Evolutionary conservation across 2,113 vertebrate genomes (phyloP), one percentile per base, ranked within the genome.

Genomic region (mouse (Mus musculus)): DNA sequence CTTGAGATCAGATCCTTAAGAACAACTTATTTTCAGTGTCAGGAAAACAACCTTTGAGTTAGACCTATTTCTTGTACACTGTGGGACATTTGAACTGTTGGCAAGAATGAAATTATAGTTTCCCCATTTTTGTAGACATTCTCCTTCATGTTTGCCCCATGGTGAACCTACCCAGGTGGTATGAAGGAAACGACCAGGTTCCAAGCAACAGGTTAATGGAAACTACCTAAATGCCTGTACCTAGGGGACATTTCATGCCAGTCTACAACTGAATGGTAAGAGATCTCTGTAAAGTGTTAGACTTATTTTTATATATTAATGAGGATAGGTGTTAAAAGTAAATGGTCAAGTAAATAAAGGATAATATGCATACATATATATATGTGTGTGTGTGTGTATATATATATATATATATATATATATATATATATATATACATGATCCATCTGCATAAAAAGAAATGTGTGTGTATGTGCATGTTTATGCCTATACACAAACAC

Each of bases 31-130:
- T 52, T 95, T 88, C 33, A 67, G 12, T 80, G 42, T 92, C 71
- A 80, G 19, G 73, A 54, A 94, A 95, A 81, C 93, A 65, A 82
- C 28, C 90, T 91, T 94, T 91, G 71, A 24, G 90, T 77, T 69
- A 73, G 20, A 26, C 24, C 2, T 67, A 39, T 90, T 90, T 81
- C 67, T 76, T 95, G 12, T 2, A 75, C 10, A 26, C n/a, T 4
- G 49, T 67, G 72, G 39, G 30, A 71, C 42, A 80, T 20, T 71
- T 59, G 26, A 76, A n/a, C 30, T 26, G 14, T 61, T 80, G 33
- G 14, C 63, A 19, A 73, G 65, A 91, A 33, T 39, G 61, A 59
- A 46, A 33, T 65, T 54, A 19, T 20, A n/a, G 24, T 87, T 78
- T 73, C 7, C 22, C 42, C 30, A 24, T 39, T 84, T 84, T 88